A percentile compares a stretch with the other conserved stretches of the same genome.
Conservation (phyloP, 2,888 invertebrate genomes). For the Chrysopilus asiliformis region DNA sequence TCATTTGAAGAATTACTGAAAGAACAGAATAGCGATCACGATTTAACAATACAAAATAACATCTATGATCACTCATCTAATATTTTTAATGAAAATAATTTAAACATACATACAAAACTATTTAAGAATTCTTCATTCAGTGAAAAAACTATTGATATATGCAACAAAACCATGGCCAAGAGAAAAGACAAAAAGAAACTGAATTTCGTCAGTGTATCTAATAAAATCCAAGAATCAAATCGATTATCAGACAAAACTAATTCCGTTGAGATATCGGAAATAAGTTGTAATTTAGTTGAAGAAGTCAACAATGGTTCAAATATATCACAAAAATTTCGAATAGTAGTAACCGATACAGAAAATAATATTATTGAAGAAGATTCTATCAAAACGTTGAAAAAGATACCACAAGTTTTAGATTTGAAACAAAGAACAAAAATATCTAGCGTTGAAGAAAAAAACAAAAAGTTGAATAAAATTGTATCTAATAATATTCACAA, state of each 20-base stretch:
- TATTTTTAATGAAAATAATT: background rate
- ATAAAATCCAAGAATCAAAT: constrained; percentile 25
- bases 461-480: too few relatives aligned
- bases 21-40: constrained; percentile 17
- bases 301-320: background rate
- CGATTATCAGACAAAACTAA: constrained; percentile 39
- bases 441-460: background rate
- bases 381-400: constrained; percentile 23
- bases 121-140: too few relatives aligned
- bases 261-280: constrained; percentile 9
- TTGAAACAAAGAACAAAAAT: too few relatives aligned
- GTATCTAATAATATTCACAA: background rate
- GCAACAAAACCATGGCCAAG: background rate
- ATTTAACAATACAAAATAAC: constrained; percentile 27
- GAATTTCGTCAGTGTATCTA: too few relatives aligned
- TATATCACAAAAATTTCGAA: constrained; percentile 22
- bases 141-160: background rate
- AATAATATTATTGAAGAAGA: constrained; percentile 34
- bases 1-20: constrained; percentile 5
- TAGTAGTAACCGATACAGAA: constrained; percentile 33
- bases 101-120: too few relatives aligned
- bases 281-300: background rate
- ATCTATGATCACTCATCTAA: background rate
- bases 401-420: background rate
- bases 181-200: too few relatives aligned